Evolutionary conservation across 2,888 invertebrate genomes (phyloP).

Genomic region (Noctua pronuba): DNA sequence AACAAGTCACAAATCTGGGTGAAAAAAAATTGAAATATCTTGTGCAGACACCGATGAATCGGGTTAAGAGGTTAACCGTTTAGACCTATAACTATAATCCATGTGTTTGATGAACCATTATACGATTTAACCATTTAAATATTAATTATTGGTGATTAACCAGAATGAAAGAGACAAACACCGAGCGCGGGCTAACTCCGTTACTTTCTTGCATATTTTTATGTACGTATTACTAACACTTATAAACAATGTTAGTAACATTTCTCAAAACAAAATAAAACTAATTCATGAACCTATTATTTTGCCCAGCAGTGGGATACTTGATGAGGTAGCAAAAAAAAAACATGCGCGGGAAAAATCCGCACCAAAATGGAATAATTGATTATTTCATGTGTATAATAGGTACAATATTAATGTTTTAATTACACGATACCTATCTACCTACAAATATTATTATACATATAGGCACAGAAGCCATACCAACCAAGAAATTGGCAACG

Average conservation of each 20-base stretch:
- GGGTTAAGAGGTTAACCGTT: not conserved
- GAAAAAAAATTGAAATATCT: not conserved
- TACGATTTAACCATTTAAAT: not conserved
- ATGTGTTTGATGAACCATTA: not conserved
- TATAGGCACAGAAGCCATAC: not conserved
- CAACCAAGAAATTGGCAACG: not conserved
- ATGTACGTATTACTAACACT: too few relatives aligned
- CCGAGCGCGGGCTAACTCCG: not conserved
- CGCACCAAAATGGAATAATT: not conserved
- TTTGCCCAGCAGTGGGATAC: not conserved
- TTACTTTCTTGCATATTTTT: not conserved
- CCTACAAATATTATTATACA: not conserved
- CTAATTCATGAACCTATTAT: too few relatives aligned
- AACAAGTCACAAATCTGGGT: conserved; percentile 31
- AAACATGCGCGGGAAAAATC: not conserved
- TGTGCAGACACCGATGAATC: not conserved
- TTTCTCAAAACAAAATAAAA: too few relatives aligned
- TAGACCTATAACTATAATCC: not conserved
- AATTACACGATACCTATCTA: not conserved
- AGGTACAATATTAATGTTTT: not conserved
- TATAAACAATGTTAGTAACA: too few relatives aligned
- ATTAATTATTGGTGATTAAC: not conserved
- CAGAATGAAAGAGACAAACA: not conserved
- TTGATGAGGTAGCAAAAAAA: not conserved
- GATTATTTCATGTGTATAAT: not conserved